Conservation (phyloP, 2,113 vertebrate genomes). For the Sinocyclocheilus maitianheensis region DNA sequence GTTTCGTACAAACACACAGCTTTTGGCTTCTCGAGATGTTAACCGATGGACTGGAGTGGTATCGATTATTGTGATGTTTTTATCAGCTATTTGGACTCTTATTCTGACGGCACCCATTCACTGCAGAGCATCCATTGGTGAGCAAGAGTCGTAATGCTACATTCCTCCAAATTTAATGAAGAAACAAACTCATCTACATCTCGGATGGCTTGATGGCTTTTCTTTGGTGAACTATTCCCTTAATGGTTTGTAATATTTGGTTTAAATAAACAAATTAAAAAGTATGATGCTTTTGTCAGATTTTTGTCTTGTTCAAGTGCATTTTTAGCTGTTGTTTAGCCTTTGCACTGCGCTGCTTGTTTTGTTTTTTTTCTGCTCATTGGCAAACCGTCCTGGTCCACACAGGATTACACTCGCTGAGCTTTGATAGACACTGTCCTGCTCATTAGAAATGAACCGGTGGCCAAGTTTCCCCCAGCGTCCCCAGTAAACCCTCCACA, state of each 20-base stretch:
- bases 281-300: neutral
- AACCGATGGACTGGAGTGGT: too few species aligned
- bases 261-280: neutral
- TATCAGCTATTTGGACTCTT: too few species aligned
- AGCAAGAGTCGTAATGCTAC: neutral
- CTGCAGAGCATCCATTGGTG: neutral
- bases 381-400: slow-evolving; percentile 43
- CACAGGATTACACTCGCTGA: slow-evolving; percentile 52
- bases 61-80: too few species aligned
- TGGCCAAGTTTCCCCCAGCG: slow-evolving; percentile 65
- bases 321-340: slow-evolving; percentile 9
- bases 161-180: too few species aligned
- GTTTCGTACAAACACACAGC: too few species aligned
- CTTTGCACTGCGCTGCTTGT: neutral
- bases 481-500: slow-evolving; percentile 62
- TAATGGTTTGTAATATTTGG: neutral
- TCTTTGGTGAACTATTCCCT: neutral
- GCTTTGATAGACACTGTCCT: slow-evolving; percentile 55
- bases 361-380: neutral
- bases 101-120: too few species aligned
- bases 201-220: too few species aligned
- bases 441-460: slow-evolving; percentile 75
- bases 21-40: too few species aligned
- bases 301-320: neutral
- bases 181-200: too few species aligned